Conservation (phyloP, 2,113 vertebrate species). For the Plecturocebus donacophilus region DNA sequence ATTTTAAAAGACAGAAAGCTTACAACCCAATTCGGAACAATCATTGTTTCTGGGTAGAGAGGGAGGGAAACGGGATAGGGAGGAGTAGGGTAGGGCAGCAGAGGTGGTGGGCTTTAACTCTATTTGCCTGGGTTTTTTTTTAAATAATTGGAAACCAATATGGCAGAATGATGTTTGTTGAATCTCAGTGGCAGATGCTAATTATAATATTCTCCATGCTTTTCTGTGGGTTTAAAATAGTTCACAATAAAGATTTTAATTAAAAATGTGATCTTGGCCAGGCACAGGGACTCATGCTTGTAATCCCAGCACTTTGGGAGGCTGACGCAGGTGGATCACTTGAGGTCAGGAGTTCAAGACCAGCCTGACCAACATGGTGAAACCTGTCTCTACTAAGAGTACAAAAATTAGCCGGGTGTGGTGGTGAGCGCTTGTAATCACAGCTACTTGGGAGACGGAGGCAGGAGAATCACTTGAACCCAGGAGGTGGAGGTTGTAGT, state of each 20-base stretch:
- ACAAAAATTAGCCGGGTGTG: rapidly evolving
- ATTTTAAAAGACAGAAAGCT: not conserved
- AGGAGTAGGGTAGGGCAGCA: not conserved
- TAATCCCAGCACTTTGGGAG: no score
- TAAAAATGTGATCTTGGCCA: not conserved
- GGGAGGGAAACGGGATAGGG: not conserved
- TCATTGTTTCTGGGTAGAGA: not conserved
- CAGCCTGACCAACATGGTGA: no score
- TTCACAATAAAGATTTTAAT: not conserved
- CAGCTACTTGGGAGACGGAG: no score
- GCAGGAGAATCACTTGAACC: no score
- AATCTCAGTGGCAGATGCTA: not conserved
- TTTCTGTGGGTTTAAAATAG: not conserved
- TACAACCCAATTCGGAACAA: not conserved
- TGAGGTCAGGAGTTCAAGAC: no score
- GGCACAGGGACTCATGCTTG: no score
- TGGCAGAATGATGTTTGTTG: not conserved
- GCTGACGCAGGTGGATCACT: no score
- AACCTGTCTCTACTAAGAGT: no score
- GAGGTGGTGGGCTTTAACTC: not conserved
- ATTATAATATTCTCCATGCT: not conserved
- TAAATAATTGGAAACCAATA: not conserved
- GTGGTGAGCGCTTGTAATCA: no score
- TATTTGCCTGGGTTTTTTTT: not conserved
- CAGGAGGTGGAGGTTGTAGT: no score